Evolutionary conservation across 1,140 invertebrate species (phyloP).

Genomic region (Ostrea edulis): DNA sequence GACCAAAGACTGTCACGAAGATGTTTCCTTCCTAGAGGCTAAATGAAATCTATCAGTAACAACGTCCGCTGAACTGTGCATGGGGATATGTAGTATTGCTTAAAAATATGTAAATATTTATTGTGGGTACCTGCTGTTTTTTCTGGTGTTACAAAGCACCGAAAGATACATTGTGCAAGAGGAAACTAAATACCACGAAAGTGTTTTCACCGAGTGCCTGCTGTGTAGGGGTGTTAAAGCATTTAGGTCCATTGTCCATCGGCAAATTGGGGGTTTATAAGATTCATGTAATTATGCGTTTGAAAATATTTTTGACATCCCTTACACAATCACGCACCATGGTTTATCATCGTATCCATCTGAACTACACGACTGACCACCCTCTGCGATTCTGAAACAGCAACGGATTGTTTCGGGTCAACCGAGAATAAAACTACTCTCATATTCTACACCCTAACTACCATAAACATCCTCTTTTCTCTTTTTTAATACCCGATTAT

Average conservation of each 20-base stretch:
- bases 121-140: not conserved
- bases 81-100: not conserved
- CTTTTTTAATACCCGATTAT: constrained; percentile 1
- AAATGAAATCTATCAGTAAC: not conserved
- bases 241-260: constrained; percentile 2
- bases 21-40: constrained; percentile 11
- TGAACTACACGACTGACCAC: constrained; percentile 15
- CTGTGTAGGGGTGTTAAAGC: constrained; percentile 9
- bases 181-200: constrained; percentile 13
- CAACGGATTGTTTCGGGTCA: constrained; percentile 9
- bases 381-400: not conserved
- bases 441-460: not conserved
- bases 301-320: constrained; percentile 1
- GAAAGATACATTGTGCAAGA: constrained; percentile 22
- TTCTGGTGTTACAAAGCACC: constrained; percentile 2
- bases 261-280: not conserved
- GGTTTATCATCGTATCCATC: constrained; percentile 17
- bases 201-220: constrained; percentile 24
- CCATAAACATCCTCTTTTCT: constrained; percentile 6
- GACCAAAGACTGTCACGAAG: constrained; percentile 28
- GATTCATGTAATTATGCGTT: constrained; percentile 28
- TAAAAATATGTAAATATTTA: constrained; percentile 11
- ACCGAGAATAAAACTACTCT: not conserved
- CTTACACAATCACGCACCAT: constrained; percentile 2
- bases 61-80: not conserved